These are phyloP conservation scores for Percopsis omiscomaycus DNA, from an alignment of 2,797 vertebrate genomes.

Conservation along the genomic window DNA sequence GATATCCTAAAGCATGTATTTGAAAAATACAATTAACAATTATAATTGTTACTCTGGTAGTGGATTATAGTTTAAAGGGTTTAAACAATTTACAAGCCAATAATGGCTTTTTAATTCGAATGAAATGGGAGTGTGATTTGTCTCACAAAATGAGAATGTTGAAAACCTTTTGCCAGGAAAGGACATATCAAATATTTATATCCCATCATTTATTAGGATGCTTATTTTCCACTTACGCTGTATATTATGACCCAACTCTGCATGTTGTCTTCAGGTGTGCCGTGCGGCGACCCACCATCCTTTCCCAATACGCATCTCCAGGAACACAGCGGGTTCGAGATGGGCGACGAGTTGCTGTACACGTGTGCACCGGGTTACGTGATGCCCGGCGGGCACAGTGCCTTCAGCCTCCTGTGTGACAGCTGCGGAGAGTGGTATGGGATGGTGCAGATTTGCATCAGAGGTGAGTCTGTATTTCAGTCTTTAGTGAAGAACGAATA, in stretches of 20 bases:
- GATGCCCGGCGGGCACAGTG: conserved; percentile 76
- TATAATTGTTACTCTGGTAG: too few relatives aligned
- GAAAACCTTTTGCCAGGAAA: too few relatives aligned
- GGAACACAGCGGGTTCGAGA: conserved; percentile 83
- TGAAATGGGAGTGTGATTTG: conserved; percentile 9
- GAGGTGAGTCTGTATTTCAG: conserved; percentile 77
- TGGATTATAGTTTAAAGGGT: too few relatives aligned
- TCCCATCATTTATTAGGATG: too few relatives aligned
- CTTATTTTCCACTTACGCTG: too few relatives aligned
- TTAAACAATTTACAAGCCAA: too few relatives aligned
- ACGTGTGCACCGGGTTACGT: conserved; percentile 81
- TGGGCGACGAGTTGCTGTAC: conserved; percentile 92
- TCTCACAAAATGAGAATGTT: not conserved
- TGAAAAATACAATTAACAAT: too few relatives aligned
- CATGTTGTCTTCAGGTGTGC: conserved; percentile 74
- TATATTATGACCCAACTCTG: not conserved
- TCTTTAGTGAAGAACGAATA: not conserved
- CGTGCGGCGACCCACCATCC: conserved; percentile 88
- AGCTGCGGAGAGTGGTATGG: conserved; percentile 97
- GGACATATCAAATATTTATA: too few relatives aligned
- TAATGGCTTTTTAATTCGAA: too few relatives aligned
- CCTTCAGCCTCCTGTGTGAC: conserved; percentile 91
- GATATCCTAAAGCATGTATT: too few relatives aligned
- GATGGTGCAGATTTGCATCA: conserved; percentile 87
- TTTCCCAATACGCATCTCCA: conserved; percentile 88